Conservation (phyloP, 2,888 invertebrate genomes). For the Xylota segnis region DNA sequence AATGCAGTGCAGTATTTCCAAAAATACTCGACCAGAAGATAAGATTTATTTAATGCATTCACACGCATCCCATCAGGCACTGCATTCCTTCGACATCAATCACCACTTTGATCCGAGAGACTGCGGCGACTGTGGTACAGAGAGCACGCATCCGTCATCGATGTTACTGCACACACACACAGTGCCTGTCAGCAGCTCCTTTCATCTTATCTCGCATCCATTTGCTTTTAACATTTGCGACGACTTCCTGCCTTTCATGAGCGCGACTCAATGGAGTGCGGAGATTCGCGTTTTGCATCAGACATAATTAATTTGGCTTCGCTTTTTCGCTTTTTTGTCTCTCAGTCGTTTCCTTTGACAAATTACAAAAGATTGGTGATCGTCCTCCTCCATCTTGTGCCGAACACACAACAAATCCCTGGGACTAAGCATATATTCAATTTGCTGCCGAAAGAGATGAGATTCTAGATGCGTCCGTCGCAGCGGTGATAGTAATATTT, state of each 20-base stretch:
- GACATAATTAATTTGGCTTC: constrained; percentile 54
- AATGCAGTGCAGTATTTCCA: neutral
- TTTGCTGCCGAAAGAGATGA: constrained; percentile 39
- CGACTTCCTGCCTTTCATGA: constrained; percentile 50
- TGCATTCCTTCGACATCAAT: constrained; percentile 26
- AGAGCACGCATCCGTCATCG: constrained; percentile 46
- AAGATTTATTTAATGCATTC: constrained; percentile 49
- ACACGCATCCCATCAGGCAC: constrained; percentile 14
- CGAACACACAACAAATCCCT: neutral
- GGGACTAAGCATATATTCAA: constrained; percentile 6
- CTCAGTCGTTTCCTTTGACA: constrained; percentile 59
- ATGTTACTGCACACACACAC: constrained; percentile 19
- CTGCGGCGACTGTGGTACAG: neutral
- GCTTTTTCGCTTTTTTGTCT: neutral
- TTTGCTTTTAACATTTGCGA: constrained; percentile 47
- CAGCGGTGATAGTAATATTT: constrained; percentile 56
- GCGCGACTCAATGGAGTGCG: constrained; percentile 37
- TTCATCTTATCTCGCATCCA: constrained; percentile 60
- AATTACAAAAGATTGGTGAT: constrained; percentile 66
- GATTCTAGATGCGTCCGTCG: constrained; percentile 40
- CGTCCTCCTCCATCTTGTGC: neutral
- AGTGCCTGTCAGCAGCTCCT: constrained; percentile 56
- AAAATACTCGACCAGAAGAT: constrained; percentile 8
- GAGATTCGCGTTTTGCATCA: constrained; percentile 40
- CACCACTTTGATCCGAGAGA: constrained; percentile 25